Evolutionary conservation across 1,140 invertebrate species (phyloP).

Genomic region (Temnothorax curvispinosus): DNA sequence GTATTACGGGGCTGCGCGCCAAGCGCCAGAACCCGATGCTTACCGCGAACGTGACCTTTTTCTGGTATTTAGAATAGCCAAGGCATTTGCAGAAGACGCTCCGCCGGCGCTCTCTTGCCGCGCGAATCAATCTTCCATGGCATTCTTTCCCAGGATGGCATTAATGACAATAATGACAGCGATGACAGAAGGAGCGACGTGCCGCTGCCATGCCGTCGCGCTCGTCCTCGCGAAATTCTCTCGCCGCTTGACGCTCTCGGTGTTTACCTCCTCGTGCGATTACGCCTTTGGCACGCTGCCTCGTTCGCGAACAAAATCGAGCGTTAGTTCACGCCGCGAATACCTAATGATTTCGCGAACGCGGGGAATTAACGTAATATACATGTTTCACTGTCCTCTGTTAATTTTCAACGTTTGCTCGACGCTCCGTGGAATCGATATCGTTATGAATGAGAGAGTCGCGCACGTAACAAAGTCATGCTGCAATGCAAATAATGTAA

Average conservation of each 20-base stretch:
- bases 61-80: constrained; percentile 74
- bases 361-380: neutral
- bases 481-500: constrained; percentile 30
- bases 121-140: constrained; percentile 56
- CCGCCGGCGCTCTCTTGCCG: constrained; percentile 39
- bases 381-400: neutral
- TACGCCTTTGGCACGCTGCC: neutral
- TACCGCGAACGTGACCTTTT: constrained; percentile 73
- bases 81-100: constrained; percentile 61
- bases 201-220: too few species aligned
- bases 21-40: constrained; percentile 26
- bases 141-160: constrained; percentile 28
- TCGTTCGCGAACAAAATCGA: neutral
- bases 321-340: neutral
- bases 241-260: neutral
- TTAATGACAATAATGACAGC: constrained; percentile 47
- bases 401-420: neutral
- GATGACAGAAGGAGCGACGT: constrained; percentile 45
- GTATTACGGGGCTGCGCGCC: constrained; percentile 21
- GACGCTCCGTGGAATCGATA: neutral
- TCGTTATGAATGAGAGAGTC: constrained; percentile 7
- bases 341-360: neutral
- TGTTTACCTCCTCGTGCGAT: neutral
- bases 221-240: constrained; percentile 10
- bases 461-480: neutral